These are phyloP conservation scores for Cynopterus sphinx DNA, from an alignment of 2,797 vertebrate species.

Conservation along the genomic window DNA sequence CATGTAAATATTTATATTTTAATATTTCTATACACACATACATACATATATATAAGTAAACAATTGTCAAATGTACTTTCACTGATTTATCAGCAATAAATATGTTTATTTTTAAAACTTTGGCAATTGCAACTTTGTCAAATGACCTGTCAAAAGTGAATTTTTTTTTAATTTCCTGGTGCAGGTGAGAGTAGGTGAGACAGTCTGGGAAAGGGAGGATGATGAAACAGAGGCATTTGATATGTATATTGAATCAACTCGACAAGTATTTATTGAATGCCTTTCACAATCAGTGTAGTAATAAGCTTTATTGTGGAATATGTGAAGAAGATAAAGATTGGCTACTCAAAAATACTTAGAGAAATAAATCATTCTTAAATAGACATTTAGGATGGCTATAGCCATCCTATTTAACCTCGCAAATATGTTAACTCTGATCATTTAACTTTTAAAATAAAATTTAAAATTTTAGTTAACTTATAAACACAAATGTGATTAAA, in stretches of 20 bases:
- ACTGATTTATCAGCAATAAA: background rate
- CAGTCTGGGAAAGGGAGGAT: background rate
- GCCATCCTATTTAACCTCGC: background rate
- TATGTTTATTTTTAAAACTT: background rate
- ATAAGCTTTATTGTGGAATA: background rate
- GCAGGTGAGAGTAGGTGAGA: background rate
- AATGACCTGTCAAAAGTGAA: background rate
- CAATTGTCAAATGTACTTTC: background rate
- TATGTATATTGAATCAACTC: background rate
- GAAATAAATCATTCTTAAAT: background rate
- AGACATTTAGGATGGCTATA: background rate
- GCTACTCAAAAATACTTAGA: background rate
- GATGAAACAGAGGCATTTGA: background rate
- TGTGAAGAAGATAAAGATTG: background rate
- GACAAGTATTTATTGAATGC: background rate
- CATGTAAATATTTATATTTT: background rate
- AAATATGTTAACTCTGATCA: background rate
- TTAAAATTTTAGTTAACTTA: background rate
- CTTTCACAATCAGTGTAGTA: background rate
- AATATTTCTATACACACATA: background rate
- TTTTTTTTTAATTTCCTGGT: background rate
- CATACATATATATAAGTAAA: background rate
- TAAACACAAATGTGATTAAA: background rate
- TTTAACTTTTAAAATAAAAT: background rate
- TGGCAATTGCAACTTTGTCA: background rate